Evolutionary conservation across 2,797 vertebrate species (phyloP).

Genomic region (Clamator glandarius): DNA sequence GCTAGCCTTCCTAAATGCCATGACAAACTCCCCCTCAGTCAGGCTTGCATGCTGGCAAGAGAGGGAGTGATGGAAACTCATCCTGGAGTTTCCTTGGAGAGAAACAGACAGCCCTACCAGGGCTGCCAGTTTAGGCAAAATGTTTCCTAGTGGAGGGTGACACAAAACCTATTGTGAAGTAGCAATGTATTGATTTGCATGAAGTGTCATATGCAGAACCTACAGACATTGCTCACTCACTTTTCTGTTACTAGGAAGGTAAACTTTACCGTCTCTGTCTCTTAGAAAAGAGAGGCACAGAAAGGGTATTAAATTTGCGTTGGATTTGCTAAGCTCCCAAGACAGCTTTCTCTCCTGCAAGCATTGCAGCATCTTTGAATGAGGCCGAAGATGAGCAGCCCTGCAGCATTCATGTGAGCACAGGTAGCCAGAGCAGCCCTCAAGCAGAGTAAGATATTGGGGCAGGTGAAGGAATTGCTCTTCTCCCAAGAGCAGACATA

Average conservation of each 20-base stretch:
- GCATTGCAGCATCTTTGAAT: neutral
- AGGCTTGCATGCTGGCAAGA: neutral
- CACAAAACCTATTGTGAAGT: neutral
- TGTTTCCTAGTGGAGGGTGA: neutral
- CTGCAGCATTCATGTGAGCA: neutral
- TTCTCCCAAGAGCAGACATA: neutral
- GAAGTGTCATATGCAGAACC: neutral
- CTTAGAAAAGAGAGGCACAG: neutral
- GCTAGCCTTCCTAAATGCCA: neutral
- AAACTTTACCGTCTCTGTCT: neutral
- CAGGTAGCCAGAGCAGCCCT: neutral
- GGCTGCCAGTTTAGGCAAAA: neutral
- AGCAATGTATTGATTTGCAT: neutral
- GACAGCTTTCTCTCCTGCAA: neutral
- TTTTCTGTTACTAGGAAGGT: neutral
- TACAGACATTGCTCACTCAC: neutral
- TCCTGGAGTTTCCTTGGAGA: neutral
- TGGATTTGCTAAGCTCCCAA: neutral
- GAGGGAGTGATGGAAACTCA: neutral
- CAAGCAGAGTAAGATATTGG: rapidly evolving
- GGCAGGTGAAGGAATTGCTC: neutral
- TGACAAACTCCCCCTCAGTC: neutral
- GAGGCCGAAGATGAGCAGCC: neutral
- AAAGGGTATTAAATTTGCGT: neutral
- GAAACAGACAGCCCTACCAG: neutral